Base-by-base conservation (phyloP, 1,140 invertebrate genomes). In the Eumeta japonica region DNA sequence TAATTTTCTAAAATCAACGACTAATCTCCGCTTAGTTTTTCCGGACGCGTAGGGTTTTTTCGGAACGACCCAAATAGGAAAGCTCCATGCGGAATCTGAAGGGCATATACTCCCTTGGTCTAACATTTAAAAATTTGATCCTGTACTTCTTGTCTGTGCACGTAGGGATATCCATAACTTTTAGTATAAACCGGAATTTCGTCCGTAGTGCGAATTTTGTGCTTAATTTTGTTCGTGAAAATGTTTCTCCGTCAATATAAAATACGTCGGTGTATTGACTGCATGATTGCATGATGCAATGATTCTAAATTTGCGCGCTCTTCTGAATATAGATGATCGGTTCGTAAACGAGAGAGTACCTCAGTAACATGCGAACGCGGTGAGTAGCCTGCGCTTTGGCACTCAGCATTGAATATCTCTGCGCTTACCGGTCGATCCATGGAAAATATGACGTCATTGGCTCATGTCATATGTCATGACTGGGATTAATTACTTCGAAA, bases 1-100 rank as follows among this genome's bases (percentile, higher is more conserved):
- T 4, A 50, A 29, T 57, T 64, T 41, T 46, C 36, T 17, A 34
- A 58, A 75, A 35, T 64, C 68, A 0, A 68, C 46, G 1, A 63
- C 57, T 13, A 53, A 13, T 7, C 44, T 39, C 50, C 48, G 50
- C 24, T 53, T 53, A 12, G 19, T 12, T 48, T 50, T 52, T 7
- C 43, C 50, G 1, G 46, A 49, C 1, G 43, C 41, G 18, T 52
- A 43, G 4, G 10, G n/a, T 17, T 53, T 50, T 39, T 53, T 51
- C 3, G 45, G 45, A 12, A 52, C 50, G 4, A 44, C 16, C 31
- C 19, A 48, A 5, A 52, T 39, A 1, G 51, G 55, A n/a, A 38
- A 38, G 19, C 44, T 62, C 41, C 53, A 63, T 7, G 63, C 52
- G 0, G 47, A 59, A 20, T 51, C 35, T 2, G 46, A 55, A 16